A percentile compares a stretch with the other conserved stretches of the same genome.
phyloP scores from a whole-genome alignment of 2,797 vertebrate species.

The Acestrorhynchus altus region DNA sequence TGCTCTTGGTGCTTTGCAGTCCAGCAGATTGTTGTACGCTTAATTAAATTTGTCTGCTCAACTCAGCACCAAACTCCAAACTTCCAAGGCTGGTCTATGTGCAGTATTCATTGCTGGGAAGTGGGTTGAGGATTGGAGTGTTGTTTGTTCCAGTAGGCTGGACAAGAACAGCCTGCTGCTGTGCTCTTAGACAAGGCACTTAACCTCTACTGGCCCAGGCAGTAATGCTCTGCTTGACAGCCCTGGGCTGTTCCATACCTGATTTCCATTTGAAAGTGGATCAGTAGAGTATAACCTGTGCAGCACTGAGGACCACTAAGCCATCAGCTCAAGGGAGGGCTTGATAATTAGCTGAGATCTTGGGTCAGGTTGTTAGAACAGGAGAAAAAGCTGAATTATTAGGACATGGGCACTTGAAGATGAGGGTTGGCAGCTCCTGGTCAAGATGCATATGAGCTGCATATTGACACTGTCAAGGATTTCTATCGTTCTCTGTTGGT shows the following conservation, averaged over 20 bases:
- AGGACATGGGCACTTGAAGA: not conserved
- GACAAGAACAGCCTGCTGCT: not conserved
- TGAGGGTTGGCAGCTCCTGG: not conserved
- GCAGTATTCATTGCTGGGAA: not conserved
- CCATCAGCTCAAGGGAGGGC: not conserved
- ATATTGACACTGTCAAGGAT: not conserved
- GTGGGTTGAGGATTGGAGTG: not conserved
- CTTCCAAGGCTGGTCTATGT: too few species aligned
- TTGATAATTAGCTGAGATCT: not conserved
- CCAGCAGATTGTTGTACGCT: too few species aligned
- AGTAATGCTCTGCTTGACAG: not conserved
- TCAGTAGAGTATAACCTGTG: not conserved
- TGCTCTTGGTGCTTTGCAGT: too few species aligned
- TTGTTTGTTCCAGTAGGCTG: not conserved
- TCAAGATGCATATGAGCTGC: slow-evolving; percentile 28
- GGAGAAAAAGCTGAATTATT: not conserved
- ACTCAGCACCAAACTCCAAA: too few species aligned
- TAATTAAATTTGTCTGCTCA: too few species aligned
- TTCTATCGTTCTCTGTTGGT: not conserved
- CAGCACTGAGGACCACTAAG: not conserved
- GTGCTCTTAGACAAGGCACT: not conserved
- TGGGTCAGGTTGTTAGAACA: not conserved
- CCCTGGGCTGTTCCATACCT: not conserved
- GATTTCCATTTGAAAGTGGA: not conserved
- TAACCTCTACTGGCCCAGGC: not conserved